These are phyloP conservation scores for Athene cunicularia DNA, from an alignment of 2,113 vertebrate genomes.

Conservation along the genomic window DNA sequence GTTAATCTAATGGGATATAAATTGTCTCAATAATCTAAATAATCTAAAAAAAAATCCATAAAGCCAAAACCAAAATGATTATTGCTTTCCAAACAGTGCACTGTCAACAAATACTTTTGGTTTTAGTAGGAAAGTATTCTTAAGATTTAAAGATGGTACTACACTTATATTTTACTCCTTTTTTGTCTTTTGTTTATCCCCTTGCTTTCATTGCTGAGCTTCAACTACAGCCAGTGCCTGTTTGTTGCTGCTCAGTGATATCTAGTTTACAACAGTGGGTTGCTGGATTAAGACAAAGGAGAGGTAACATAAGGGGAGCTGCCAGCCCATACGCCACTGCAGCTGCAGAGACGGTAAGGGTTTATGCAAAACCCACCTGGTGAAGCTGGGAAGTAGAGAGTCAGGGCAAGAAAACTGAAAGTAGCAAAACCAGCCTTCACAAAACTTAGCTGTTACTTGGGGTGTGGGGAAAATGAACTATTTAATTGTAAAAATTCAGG, in stretches of 20 bases:
- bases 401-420: background rate
- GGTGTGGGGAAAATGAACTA: background rate
- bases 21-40: background rate
- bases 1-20: background rate
- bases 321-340: background rate
- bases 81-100: background rate
- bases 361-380: background rate
- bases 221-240: background rate
- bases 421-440: background rate
- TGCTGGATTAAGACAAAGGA: background rate
- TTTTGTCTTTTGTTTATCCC: background rate
- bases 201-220: background rate
- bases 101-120: background rate
- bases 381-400: constrained; percentile 1
- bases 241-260: background rate
- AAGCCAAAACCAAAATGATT: background rate
- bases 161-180: background rate
- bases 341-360: background rate
- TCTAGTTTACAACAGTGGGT: background rate
- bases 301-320: background rate
- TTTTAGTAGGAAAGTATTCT: background rate
- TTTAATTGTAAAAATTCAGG: background rate
- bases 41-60: background rate
- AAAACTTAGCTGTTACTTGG: background rate
- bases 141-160: background rate